Base-by-base conservation (phyloP, 2,113 vertebrate genomes). In the Beaufortia kweichowensis region DNA sequence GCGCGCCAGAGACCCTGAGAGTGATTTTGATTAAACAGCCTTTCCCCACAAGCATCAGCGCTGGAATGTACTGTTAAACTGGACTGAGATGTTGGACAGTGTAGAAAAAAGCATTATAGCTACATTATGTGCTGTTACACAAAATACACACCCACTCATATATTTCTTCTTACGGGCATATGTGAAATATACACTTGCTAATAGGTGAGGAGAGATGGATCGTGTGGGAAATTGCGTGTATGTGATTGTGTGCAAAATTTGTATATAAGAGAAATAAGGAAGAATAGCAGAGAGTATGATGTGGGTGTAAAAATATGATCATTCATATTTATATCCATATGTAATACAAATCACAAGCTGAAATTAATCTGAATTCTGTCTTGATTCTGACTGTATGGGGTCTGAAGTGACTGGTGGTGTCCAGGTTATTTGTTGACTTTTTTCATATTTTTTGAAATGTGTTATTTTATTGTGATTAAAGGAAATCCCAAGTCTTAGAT, bases 1-100 rank as follows among this genome's bases (percentile, higher is more conserved):
- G 75, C 63, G 75, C 63, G 23, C 77, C 73, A 73, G 78, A 78
- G 75, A 72, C 67, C 65, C 17, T 10, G 60, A 41, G 55, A 70
- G 63, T 68, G 70, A 23, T 80, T 57, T 39, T 71, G 75, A 62
- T 77, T 78, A 66, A 73, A 56, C 33, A 63, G 72, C 35, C 26
- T 35, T 81, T 78, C 76, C 67, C 76, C 75, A 63, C 19, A 39
- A 35, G 28, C 5, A 21, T 23, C 59, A 39, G 69, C 59, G 10
- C 23, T 56, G 77, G 64, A 80, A 80, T 62, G 64, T 31, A 50
- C 11, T 24, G 33, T 56, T 79, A 23, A 31, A 56, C 70, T 56
- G 15, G 48, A 43, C 31, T 10, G 41, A 5, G 59, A 69, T 41
- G 50, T 68, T 48, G 48, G 31, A 26, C 2, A n/a, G 56, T 62